A percentile compares a stretch with the other conserved stretches of the same genome.
Conservation (phyloP, 2,888 invertebrate species). For the Chymomyza procnemis region DNA sequence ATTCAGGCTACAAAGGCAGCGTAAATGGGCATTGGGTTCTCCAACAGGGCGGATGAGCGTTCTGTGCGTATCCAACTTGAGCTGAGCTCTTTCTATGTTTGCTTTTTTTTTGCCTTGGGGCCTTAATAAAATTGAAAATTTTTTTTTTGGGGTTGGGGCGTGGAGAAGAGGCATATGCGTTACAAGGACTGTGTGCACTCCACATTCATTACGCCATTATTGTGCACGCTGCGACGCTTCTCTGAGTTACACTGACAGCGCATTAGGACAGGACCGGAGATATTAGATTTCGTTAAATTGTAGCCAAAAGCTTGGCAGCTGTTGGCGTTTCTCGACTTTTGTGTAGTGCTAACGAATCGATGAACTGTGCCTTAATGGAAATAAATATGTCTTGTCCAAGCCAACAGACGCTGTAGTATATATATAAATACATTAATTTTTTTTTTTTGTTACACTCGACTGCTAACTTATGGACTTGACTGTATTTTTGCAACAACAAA, state of each 20-base stretch:
- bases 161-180: neutral
- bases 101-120: slow-evolving; percentile 25
- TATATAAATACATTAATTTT: no score
- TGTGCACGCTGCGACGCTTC: slow-evolving; percentile 40
- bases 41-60: slow-evolving; percentile 15
- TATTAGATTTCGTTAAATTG: slow-evolving; percentile 63
- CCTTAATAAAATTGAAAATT: slow-evolving; percentile 58
- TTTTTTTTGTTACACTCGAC: neutral
- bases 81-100: slow-evolving; percentile 1
- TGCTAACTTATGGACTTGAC: neutral
- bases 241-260: neutral
- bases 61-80: slow-evolving; percentile 5
- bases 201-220: slow-evolving; percentile 67
- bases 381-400: neutral
- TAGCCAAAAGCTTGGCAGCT: slow-evolving; percentile 37
- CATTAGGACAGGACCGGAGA: slow-evolving; percentile 23
- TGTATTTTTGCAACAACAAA: neutral
- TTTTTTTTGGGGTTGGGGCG: slow-evolving; percentile 32
- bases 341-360: neutral
- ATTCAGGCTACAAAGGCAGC: slow-evolving; percentile 15
- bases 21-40: neutral
- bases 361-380: neutral
- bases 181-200: slow-evolving; percentile 23
- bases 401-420: neutral
- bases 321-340: slow-evolving; percentile 9